Percentiles rank a stretch among this genome's conserved stretches.
These are phyloP conservation scores for Barbus barbus DNA, from an alignment of 2,113 vertebrate species.

Conservation along the genomic window DNA sequence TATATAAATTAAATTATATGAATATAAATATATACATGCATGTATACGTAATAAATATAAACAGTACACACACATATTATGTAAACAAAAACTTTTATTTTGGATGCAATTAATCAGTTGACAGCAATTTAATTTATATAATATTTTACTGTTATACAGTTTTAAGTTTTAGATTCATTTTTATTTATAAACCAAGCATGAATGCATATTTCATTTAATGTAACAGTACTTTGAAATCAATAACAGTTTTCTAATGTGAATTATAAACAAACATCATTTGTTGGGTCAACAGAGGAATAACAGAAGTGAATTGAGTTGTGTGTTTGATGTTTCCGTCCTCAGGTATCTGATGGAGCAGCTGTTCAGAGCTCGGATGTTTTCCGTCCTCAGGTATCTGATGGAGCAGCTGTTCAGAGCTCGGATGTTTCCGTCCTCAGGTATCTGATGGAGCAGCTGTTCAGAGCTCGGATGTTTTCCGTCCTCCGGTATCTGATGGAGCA, in stretches of 20 bases:
- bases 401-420: constrained; percentile 81
- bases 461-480: constrained; percentile 78
- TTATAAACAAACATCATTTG: not conserved
- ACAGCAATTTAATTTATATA: too few species aligned
- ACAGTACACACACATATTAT: too few species aligned
- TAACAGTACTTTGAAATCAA: not conserved
- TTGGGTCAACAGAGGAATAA: not conserved
- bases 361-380: constrained; percentile 56
- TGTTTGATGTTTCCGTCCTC: not conserved
- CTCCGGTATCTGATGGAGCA: too few species aligned
- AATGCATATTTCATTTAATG: not conserved
- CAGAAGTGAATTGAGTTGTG: too few species aligned
- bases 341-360: constrained; percentile 92
- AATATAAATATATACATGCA: too few species aligned
- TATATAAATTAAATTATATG: too few species aligned
- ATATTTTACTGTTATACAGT: not conserved
- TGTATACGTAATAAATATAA: too few species aligned
- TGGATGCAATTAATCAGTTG: too few species aligned
- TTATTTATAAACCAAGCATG: not conserved
- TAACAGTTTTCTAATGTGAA: not conserved
- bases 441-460: too few species aligned
- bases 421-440: too few species aligned
- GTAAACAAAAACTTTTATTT: too few species aligned
- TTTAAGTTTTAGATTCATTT: not conserved
- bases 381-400: constrained; percentile 83